Percentiles rank a stretch among this genome's conserved stretches.
Conservation (phyloP, 2,888 invertebrate genomes). For the Craniophora ligustri region DNA sequence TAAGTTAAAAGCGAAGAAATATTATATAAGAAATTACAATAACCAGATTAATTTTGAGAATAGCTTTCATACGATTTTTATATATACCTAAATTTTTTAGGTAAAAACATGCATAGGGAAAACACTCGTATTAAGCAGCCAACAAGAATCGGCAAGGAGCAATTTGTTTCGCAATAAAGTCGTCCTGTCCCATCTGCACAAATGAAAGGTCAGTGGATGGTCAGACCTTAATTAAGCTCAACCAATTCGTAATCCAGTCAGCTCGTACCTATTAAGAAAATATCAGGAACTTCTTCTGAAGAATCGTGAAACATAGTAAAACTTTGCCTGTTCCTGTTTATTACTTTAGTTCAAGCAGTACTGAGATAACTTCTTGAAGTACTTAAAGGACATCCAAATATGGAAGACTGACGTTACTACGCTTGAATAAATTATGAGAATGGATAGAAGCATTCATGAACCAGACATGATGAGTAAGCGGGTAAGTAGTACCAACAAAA, state of each 20-base stretch:
- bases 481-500: conserved; percentile 19
- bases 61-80: conserved; percentile 3
- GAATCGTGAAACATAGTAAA: conserved; percentile 42
- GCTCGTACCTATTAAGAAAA: conserved; percentile 53
- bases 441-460: conserved; percentile 45
- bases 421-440: conserved; percentile 49
- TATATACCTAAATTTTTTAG: too few relatives aligned
- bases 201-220: conserved; percentile 82
- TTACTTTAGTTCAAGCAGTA: conserved; percentile 50
- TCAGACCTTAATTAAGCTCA: conserved; percentile 82
- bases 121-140: conserved; percentile 63
- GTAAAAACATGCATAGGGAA: conserved; percentile 56
- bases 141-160: conserved; percentile 70
- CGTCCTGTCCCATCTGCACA: conserved; percentile 79
- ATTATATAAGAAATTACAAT: too few relatives aligned
- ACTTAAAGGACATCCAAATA: conserved; percentile 25
- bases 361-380: conserved; percentile 40
- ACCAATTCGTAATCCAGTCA: conserved; percentile 74
- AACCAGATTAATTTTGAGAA: too few relatives aligned
- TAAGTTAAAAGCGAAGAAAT: conserved; percentile 25
- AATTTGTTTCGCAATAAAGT: conserved; percentile 83
- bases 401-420: conserved; percentile 40
- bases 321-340: conserved; percentile 45
- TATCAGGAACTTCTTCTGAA: conserved; percentile 53
- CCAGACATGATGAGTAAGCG: conserved; percentile 37